These are phyloP conservation scores for Drosophila sulfurigaster DNA, from an alignment of 1,140 invertebrate species.

Conservation along the genomic window DNA sequence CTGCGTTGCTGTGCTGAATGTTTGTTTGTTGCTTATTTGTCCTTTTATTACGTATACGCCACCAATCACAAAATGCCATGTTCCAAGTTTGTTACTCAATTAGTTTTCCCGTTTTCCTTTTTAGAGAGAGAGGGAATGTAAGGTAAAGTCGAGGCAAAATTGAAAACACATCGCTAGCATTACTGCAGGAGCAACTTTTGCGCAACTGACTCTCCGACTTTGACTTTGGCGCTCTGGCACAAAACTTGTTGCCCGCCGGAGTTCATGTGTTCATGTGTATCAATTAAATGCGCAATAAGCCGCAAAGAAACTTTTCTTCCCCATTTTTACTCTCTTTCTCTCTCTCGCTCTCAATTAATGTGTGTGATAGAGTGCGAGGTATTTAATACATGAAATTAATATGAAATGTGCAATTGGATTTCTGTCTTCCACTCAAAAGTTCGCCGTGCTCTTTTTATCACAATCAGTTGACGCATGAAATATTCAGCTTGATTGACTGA, in stretches of 20 bases:
- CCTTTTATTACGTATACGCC: constrained; percentile 79
- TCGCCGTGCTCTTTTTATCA: constrained; percentile 33
- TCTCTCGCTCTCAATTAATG: constrained; percentile 32
- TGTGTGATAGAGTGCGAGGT: constrained; percentile 17
- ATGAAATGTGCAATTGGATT: constrained; percentile 25
- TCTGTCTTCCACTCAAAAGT: constrained; percentile 17
- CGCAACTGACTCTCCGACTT: constrained; percentile 61
- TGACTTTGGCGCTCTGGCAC: constrained; percentile 60
- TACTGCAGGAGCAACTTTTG: constrained; percentile 63
- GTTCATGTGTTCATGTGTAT: constrained; percentile 63
- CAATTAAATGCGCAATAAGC: constrained; percentile 78
- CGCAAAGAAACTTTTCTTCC: constrained; percentile 67
- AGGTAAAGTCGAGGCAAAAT: constrained; percentile 54
- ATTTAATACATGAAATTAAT: constrained; percentile 50
- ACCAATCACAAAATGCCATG: constrained; percentile 79
- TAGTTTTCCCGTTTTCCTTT: constrained; percentile 75
- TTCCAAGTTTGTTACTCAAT: constrained; percentile 81
- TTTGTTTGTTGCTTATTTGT: constrained; percentile 74
- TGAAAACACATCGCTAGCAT: constrained; percentile 64
- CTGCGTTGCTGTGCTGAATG: constrained; percentile 43
- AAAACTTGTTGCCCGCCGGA: constrained; percentile 63
- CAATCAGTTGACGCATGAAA: constrained; percentile 26
- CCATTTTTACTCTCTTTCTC: neutral
- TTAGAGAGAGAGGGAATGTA: neutral
- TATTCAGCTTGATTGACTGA: constrained; percentile 44